Base-by-base conservation (phyloP, 2,888 invertebrate genomes). In the Spilosoma lubricipeda region DNA sequence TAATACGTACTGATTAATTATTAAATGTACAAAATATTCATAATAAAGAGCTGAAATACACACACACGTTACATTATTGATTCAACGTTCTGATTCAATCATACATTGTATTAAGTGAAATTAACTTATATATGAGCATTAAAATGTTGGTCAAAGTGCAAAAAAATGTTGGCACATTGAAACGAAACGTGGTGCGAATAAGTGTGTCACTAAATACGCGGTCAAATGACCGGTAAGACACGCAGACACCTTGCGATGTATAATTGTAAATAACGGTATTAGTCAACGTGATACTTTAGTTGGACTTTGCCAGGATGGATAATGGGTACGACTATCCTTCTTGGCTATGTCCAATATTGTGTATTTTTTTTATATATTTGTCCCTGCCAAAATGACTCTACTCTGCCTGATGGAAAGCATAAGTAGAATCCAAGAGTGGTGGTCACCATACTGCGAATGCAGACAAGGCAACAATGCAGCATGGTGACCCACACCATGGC, bases 211-310 rank as follows among this genome's bases (percentile, higher is more conserved):
- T 18, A 69, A 69, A 56, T n/a, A 39, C 23, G 56, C 56, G 36
- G 56, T 36, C 56, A n/a, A n/a, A 52, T 27, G 59, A 68, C 30
- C 68, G 69, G 33, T 52, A 68, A n/a, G 33, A 33, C 42, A 15
- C 20, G 67, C 45, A 20, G 27, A 67, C 45, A 30, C 23, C 67
- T 45, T 20, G 48, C 33, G 30, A 30, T 48, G 20, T 23, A 33
- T 67, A 67, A 67, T 63, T 63, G 63, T 11, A 67, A 48, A 27
- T 59, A 69, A 69, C 69, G 56, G 69, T 59, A 13, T 45, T 67
- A 23, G 48, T 33, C 67, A 23, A 30, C 30, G 63, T 63, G 63
- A 30, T 27, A 63, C 18, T 59, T 56, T 59, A 59, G 27, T 5
- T 30, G 30, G 48, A 20, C 20, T 48, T 48, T 63, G 63, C 15